phyloP scores from a whole-genome alignment of 2,113 vertebrate species.

The Lophochroa leadbeateri region DNA sequence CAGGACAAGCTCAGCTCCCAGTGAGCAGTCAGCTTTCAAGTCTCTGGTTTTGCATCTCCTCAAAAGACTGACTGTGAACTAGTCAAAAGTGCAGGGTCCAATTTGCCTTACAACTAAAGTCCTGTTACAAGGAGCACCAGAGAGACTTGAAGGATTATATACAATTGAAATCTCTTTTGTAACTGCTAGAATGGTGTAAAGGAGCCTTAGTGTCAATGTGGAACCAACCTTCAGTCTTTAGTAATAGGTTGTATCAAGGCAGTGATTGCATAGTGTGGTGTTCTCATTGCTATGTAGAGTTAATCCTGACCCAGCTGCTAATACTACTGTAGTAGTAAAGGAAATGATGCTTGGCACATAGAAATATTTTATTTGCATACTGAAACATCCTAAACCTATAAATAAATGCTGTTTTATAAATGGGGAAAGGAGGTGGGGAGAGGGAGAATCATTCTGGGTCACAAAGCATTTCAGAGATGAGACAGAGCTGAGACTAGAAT shows the following conservation, averaged over 20 bases:
- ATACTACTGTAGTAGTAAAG: neutral
- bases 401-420: neutral
- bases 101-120: neutral
- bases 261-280: neutral
- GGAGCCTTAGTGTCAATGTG: neutral
- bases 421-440: neutral
- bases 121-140: neutral
- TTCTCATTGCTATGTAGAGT: neutral
- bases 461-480: neutral
- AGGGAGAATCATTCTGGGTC: neutral
- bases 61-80: neutral
- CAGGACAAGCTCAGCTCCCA: neutral
- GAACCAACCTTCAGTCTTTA: neutral
- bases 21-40: neutral
- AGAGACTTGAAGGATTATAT: neutral
- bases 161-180: neutral
- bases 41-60: neutral
- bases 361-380: slow-evolving; percentile 30
- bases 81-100: neutral
- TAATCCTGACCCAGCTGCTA: neutral
- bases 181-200: neutral
- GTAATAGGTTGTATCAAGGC: neutral
- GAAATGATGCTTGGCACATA: neutral
- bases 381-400: neutral
- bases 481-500: neutral